phyloP scores from a whole-genome alignment of 2,113 vertebrate genomes.

The Antennarius striatus region DNA sequence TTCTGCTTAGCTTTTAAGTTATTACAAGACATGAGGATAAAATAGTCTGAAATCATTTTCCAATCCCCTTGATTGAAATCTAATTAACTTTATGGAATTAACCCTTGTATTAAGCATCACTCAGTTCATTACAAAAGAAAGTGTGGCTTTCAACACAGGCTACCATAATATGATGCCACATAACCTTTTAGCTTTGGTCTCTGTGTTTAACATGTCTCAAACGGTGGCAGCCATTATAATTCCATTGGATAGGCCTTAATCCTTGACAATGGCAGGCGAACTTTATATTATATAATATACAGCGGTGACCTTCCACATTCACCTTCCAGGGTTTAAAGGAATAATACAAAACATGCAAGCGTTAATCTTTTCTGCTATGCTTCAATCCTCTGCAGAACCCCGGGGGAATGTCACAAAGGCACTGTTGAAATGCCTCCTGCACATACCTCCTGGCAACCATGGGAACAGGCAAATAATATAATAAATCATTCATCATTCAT shows the following conservation, averaged over 20 bases:
- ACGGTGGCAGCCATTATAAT: conserved; percentile 32
- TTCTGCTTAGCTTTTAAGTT: conserved; percentile 39
- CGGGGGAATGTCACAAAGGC: conserved; percentile 67
- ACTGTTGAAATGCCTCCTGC: conserved; percentile 42
- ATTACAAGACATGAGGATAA: conserved; percentile 38
- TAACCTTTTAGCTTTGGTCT: conserved; percentile 6
- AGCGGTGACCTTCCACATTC: conserved; percentile 67
- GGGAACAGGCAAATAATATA: conserved; percentile 63
- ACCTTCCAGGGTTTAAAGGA: conserved; percentile 67
- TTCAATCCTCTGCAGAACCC: conserved; percentile 60
- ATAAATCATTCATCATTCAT: conserved; percentile 72
- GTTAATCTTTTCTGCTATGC: conserved; percentile 67
- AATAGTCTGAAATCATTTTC: conserved; percentile 37
- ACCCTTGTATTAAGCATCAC: conserved; percentile 14
- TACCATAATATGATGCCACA: conserved; percentile 1
- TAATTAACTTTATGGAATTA: conserved; percentile 22
- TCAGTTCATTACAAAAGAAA: conserved; percentile 11
- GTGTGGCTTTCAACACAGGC: not conserved
- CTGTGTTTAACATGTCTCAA: conserved; percentile 10
- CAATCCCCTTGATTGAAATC: conserved; percentile 48
- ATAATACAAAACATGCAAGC: conserved; percentile 66
- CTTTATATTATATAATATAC: conserved; percentile 60
- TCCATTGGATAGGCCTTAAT: conserved; percentile 52
- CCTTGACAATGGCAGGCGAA: conserved; percentile 38
- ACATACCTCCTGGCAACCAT: conserved; percentile 48